Evolutionary conservation across 2,113 vertebrate species (phyloP).

Genomic region (Corydoras maculifer): DNA sequence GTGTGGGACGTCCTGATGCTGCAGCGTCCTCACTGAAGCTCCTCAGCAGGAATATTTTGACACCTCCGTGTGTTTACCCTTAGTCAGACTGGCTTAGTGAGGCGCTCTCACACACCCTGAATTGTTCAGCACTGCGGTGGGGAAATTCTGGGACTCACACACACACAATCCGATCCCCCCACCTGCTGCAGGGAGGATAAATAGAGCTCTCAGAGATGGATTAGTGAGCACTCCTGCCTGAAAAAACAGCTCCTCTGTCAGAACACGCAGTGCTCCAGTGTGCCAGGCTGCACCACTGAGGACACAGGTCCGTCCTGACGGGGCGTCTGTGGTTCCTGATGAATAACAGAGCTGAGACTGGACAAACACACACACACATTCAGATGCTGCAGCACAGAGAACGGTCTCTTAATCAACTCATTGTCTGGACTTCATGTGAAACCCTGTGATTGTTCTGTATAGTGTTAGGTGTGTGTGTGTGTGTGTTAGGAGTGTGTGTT

Average conservation of each 20-base stretch:
- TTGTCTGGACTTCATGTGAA: too few relatives aligned
- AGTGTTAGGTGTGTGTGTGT: too few relatives aligned
- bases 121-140: constrained; percentile 31
- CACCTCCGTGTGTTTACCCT: neutral
- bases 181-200: neutral
- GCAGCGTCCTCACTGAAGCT: too few relatives aligned
- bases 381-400: neutral
- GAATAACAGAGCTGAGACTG: constrained; percentile 13
- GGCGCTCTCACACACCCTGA: constrained; percentile 38
- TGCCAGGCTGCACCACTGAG: constrained; percentile 3
- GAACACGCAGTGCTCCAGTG: constrained; percentile 8
- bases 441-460: too few relatives aligned
- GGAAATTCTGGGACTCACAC: constrained; percentile 12
- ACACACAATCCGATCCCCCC: neutral
- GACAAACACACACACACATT: constrained; percentile 22
- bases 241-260: constrained; percentile 30
- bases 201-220: constrained; percentile 29
- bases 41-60: too few relatives aligned
- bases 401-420: too few relatives aligned
- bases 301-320: constrained; percentile 10
- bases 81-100: constrained; percentile 37
- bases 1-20: too few relatives aligned
- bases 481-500: too few relatives aligned
- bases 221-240: constrained; percentile 13
- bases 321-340: constrained; percentile 21